Evolutionary conservation across 2,113 vertebrate genomes (phyloP).

Genomic region (Tretioscincus oriximinensis): DNA sequence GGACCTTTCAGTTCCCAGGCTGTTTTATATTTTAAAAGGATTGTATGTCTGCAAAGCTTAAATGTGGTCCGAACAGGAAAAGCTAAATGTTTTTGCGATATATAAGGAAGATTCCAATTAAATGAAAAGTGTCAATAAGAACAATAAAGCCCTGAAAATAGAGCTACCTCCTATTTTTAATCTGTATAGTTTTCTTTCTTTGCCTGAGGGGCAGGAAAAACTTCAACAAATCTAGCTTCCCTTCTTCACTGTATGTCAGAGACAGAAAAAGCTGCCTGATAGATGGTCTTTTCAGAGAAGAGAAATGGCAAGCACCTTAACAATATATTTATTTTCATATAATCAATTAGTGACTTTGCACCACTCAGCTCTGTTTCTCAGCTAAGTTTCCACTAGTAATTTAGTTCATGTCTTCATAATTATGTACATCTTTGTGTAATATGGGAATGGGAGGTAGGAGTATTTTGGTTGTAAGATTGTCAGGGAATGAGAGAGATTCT

Average conservation of each 20-base stretch:
- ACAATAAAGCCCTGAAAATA: background rate
- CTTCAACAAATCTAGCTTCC: background rate
- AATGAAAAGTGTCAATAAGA: fast-evolving
- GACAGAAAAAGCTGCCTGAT: background rate
- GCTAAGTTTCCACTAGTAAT: too few relatives aligned
- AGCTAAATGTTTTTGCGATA: background rate
- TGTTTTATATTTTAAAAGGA: background rate
- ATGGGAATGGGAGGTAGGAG: background rate
- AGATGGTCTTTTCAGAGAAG: background rate
- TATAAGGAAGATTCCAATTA: background rate
- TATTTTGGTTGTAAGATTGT: background rate
- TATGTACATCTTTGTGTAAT: background rate
- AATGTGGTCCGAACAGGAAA: background rate
- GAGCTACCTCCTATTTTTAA: background rate
- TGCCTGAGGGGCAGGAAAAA: background rate
- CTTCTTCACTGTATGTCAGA: background rate
- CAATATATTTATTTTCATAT: too few relatives aligned
- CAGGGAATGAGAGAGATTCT: background rate
- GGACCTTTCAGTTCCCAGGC: background rate
- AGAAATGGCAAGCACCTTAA: background rate
- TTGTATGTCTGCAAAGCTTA: background rate
- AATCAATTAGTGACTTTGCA: too few relatives aligned
- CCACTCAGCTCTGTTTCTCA: too few relatives aligned
- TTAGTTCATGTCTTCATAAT: too few relatives aligned
- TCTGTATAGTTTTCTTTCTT: background rate